Conservation (phyloP, 2,113 vertebrate genomes). For the Sphyrna mokarran region DNA sequence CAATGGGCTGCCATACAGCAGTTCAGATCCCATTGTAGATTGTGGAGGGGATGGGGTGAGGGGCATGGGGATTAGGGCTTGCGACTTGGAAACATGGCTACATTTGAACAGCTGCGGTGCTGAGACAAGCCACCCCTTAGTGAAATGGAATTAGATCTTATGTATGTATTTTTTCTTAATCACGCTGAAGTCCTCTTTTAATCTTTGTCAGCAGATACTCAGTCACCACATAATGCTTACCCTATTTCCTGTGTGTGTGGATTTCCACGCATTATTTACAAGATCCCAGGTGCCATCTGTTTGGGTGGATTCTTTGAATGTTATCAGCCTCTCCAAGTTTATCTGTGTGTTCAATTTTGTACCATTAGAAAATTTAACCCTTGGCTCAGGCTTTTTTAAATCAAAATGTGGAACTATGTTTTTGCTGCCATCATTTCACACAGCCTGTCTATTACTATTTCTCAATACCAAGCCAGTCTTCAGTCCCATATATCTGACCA, state of each 20-base stretch:
- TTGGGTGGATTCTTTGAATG: background rate
- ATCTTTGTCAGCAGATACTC: background rate
- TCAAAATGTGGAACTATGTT: background rate
- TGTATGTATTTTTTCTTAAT: background rate
- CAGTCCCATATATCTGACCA: background rate
- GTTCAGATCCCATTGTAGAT: too few relatives aligned
- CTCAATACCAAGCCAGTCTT: background rate
- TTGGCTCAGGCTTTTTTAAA: background rate
- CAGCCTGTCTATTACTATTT: background rate
- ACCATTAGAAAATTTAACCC: background rate
- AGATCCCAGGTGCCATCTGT: background rate
- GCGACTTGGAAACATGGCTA: too few relatives aligned
- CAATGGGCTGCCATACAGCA: too few relatives aligned
- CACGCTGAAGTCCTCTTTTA: background rate
- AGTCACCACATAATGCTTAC: background rate
- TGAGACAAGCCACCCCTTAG: too few relatives aligned
- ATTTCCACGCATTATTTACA: background rate
- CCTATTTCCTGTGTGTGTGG: background rate
- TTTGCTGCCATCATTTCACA: background rate
- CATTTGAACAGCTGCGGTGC: too few relatives aligned
- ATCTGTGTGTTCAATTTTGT: background rate
- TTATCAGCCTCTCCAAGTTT: background rate
- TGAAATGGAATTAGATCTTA: background rate
- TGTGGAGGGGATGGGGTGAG: too few relatives aligned
- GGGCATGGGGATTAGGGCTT: too few relatives aligned